These are phyloP conservation scores for Sprattus sprattus DNA, from an alignment of 2,113 vertebrate genomes.

Conservation along the genomic window DNA sequence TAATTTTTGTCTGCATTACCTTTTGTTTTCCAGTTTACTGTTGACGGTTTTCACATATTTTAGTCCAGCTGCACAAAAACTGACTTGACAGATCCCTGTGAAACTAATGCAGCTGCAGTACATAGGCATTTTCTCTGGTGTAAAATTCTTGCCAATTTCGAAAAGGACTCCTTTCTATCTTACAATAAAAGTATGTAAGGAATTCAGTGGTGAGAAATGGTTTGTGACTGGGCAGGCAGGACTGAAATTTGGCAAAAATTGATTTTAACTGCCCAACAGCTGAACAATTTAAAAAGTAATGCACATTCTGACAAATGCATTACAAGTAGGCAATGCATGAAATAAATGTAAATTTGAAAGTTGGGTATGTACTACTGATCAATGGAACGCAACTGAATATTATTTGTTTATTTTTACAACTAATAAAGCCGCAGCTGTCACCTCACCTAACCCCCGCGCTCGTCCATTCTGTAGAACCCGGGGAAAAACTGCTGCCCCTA, in stretches of 20 bases:
- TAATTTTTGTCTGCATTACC: not conserved
- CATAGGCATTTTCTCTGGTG: not conserved
- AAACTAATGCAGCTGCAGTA: not conserved
- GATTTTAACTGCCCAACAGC: not conserved
- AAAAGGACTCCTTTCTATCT: not conserved
- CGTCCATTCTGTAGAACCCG: slow-evolving; percentile 22
- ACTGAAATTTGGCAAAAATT: not conserved
- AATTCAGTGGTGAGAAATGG: not conserved
- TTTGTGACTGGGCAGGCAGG: not conserved
- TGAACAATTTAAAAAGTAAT: not conserved
- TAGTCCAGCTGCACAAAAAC: not conserved
- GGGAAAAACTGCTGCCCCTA: not conserved
- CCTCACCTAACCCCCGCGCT: slow-evolving; percentile 56
- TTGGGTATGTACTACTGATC: not conserved
- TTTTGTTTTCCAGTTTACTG: not conserved
- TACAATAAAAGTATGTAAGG: not conserved
- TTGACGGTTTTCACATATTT: not conserved
- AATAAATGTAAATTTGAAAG: not conserved
- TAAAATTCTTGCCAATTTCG: not conserved
- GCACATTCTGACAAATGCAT: not conserved
- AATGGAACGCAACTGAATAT: not conserved
- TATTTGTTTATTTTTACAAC: slow-evolving; percentile 20
- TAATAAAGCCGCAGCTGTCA: slow-evolving; percentile 40
- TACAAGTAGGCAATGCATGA: not conserved
- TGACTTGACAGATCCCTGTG: not conserved